A percentile compares a stretch with the other conserved stretches of the same genome.
Conservation (phyloP, 64 coral and sea anemone species). For the Platygyra sinensis region DNA sequence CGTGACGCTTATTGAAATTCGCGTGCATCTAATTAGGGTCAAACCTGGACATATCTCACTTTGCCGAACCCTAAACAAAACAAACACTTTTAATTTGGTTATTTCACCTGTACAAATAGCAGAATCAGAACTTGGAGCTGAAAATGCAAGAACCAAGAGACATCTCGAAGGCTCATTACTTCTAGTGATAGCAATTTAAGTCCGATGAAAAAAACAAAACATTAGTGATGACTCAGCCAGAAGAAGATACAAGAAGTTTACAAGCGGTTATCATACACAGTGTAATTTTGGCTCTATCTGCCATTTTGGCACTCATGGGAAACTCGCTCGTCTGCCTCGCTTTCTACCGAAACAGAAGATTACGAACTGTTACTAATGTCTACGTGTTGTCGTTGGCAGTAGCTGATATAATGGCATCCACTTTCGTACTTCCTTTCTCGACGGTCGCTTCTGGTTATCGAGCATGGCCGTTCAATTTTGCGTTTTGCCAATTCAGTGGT, state of each 20-base stretch:
- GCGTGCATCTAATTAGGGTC: too few species aligned
- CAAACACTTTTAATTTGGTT: too few species aligned
- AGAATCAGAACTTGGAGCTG: too few species aligned
- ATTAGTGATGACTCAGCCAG: background rate
- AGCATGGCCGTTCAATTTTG: background rate
- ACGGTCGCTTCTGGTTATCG: background rate
- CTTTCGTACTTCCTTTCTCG: background rate
- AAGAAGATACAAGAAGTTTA: background rate
- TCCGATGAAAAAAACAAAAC: too few species aligned
- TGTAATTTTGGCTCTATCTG: background rate
- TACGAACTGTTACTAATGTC: constrained; percentile 32
- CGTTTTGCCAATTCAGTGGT: constrained; percentile 38
- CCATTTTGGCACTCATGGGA: constrained; percentile 4
- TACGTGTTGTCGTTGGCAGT: constrained; percentile 13
- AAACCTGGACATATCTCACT: too few species aligned
- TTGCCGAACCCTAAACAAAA: too few species aligned
- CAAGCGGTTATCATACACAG: background rate
- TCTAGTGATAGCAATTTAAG: too few species aligned
- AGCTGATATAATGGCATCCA: constrained; percentile 1
- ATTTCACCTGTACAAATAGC: too few species aligned
- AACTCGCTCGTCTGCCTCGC: constrained; percentile 21
- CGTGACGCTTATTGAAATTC: too few species aligned
- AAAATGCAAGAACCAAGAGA: too few species aligned
- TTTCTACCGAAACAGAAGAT: constrained; percentile 11
- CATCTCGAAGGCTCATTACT: too few species aligned